phyloP scores from a whole-genome alignment of 2,113 vertebrate genomes.

The Gobiocypris rarus region DNA sequence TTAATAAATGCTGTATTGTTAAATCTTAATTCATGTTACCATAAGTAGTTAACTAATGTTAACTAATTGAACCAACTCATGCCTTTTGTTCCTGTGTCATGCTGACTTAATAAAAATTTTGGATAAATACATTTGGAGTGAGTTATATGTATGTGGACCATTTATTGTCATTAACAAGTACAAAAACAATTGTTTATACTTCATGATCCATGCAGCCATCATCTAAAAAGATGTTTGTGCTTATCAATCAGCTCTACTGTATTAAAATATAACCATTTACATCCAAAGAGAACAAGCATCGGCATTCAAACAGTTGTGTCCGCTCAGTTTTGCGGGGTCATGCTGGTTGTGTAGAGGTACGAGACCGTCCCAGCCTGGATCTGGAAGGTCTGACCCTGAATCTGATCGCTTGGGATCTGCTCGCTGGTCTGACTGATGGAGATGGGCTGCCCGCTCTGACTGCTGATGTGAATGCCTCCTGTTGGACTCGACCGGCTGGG shows the following conservation, averaged over 20 bases:
- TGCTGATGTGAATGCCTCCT: conserved; percentile 68
- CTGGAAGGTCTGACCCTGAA: conserved; percentile 80
- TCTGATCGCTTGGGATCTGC: conserved; percentile 72
- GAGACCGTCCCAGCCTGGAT: conserved; percentile 79
- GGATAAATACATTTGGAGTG: not conserved
- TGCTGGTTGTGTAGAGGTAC: conserved; percentile 74
- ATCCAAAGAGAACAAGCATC: not conserved
- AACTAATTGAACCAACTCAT: not conserved
- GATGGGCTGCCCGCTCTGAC: conserved; percentile 71
- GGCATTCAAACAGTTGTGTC: not conserved
- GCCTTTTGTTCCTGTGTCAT: not conserved
- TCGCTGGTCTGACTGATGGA: conserved; percentile 77
- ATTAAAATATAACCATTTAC: not conserved
- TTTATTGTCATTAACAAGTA: conserved; percentile 1
- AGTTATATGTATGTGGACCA: not conserved
- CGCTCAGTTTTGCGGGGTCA: conserved; percentile 63
- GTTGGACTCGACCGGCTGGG: conserved; percentile 68
- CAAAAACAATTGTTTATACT: not conserved
- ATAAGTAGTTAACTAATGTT: no score
- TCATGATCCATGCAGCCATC: not conserved
- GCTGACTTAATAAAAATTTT: not conserved
- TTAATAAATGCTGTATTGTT: no score
- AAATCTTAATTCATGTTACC: no score
- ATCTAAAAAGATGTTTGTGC: not conserved
- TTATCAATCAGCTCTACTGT: not conserved